phyloP scores from a whole-genome alignment of 2,113 vertebrate species.

The Urocolius indicus region DNA sequence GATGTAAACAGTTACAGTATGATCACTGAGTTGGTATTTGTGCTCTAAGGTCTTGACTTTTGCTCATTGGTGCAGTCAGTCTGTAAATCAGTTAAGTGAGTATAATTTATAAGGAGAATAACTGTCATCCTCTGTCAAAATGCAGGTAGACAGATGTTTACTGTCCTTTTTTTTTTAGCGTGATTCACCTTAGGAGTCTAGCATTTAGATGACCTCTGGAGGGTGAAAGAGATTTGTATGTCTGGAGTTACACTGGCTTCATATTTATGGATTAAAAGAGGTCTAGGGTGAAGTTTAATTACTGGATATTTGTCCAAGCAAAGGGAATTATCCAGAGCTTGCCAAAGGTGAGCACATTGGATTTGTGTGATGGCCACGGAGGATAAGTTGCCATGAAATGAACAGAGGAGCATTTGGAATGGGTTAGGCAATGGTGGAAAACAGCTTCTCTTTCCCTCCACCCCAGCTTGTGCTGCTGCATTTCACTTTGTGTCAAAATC shows the following conservation, averaged over 20 bases:
- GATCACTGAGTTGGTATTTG: not conserved
- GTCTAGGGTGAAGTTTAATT: not conserved
- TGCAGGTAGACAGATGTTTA: not conserved
- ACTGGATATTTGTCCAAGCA: not conserved
- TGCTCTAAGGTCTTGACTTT: not conserved
- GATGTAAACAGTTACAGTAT: not conserved
- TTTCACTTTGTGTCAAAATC: not conserved
- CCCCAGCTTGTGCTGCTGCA: not conserved
- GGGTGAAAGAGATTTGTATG: not conserved
- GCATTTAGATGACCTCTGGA: not conserved
- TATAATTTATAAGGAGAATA: not conserved
- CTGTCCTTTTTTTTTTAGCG: not conserved
- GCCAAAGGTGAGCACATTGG: not conserved
- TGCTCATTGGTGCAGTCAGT: not conserved
- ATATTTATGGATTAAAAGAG: not conserved
- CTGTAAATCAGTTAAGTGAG: not conserved
- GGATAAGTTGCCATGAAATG: not conserved
- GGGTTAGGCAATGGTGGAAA: not conserved
- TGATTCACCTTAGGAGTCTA: not conserved
- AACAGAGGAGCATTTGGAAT: not conserved
- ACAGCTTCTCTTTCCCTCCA: not conserved
- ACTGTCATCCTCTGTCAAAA: not conserved
- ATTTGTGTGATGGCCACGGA: not conserved
- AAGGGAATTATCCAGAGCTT: not conserved
- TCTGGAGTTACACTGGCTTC: not conserved